A percentile compares a stretch with the other conserved stretches of the same genome.
Conservation (phyloP, 2,888 invertebrate species). For the Aphidoletes aphidimyza region DNA sequence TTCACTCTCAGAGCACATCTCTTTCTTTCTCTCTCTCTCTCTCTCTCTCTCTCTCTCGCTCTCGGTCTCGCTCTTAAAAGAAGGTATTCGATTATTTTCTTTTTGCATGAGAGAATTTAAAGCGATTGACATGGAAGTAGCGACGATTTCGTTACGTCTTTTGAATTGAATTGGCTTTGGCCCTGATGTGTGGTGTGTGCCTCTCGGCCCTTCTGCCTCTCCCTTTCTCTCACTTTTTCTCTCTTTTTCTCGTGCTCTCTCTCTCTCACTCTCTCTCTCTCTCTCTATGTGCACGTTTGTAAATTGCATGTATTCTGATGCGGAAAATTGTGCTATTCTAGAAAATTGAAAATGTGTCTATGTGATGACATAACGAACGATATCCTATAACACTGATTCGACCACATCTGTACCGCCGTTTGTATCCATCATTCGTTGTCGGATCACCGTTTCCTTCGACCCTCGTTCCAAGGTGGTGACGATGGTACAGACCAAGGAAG, state of each 20-base stretch:
- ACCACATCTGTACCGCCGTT: constrained; percentile 2
- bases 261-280: not conserved
- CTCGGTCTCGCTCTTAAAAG: too few relatives aligned
- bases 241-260: not conserved
- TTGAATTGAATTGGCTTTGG: not conserved
- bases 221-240: not conserved
- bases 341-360: constrained; percentile 51
- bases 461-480: not conserved
- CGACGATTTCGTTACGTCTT: not conserved
- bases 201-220: not conserved
- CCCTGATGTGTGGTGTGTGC: too few relatives aligned
- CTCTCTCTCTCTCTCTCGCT: too few relatives aligned
- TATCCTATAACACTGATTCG: constrained; percentile 49
- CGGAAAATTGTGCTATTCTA: constrained; percentile 45
- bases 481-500: not conserved
- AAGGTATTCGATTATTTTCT: constrained; percentile 23
- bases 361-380: constrained; percentile 51
- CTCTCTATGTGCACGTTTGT: not conserved
- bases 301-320: constrained; percentile 49
- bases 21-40: too few relatives aligned
- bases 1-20: too few relatives aligned
- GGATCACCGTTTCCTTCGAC: not conserved
- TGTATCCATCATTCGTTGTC: constrained; percentile 16
- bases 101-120: constrained; percentile 46
- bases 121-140: constrained; percentile 38